Evolutionary conservation across 2,888 invertebrate species (phyloP).

Genomic region (Parascotia fuliginaria): DNA sequence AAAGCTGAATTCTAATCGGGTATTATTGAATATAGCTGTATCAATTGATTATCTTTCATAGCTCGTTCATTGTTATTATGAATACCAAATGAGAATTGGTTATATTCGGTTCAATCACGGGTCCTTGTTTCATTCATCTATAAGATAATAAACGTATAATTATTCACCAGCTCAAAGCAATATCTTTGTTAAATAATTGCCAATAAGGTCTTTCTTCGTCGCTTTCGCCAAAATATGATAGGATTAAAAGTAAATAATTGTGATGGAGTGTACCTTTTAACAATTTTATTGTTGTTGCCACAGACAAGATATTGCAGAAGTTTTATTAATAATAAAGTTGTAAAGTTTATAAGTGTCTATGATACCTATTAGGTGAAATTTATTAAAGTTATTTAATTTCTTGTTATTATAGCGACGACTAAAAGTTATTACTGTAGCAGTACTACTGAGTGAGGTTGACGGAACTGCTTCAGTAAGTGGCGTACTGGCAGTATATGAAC

Average conservation of each 20-base stretch:
- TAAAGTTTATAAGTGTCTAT: too few species aligned
- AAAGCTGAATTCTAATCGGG: not conserved
- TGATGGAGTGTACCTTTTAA: constrained; percentile 1
- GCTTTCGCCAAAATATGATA: constrained; percentile 9
- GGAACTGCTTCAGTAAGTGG: too few species aligned
- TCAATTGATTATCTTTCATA: not conserved
- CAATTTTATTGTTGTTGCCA: not conserved
- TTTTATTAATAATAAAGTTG: too few species aligned
- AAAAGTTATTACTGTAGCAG: too few species aligned
- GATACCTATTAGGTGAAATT: too few species aligned
- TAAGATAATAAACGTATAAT: not conserved
- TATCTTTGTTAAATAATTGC: constrained; percentile 2
- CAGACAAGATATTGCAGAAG: not conserved
- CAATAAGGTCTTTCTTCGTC: constrained; percentile 3
- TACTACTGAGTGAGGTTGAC: too few species aligned
- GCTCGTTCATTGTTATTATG: not conserved
- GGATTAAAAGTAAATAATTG: constrained; percentile 12
- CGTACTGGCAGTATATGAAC: too few species aligned
- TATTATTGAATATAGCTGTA: not conserved
- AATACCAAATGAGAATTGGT: not conserved
- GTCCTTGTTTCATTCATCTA: not conserved
- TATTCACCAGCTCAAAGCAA: constrained; percentile 3
- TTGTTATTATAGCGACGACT: too few species aligned
- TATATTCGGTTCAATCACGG: constrained; percentile 1
- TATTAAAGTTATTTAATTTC: too few species aligned